Percentiles rank a stretch among this genome's conserved stretches.
Conservation (phyloP, 1,140 invertebrate genomes). For the Brachionus asplanchnoidis region DNA sequence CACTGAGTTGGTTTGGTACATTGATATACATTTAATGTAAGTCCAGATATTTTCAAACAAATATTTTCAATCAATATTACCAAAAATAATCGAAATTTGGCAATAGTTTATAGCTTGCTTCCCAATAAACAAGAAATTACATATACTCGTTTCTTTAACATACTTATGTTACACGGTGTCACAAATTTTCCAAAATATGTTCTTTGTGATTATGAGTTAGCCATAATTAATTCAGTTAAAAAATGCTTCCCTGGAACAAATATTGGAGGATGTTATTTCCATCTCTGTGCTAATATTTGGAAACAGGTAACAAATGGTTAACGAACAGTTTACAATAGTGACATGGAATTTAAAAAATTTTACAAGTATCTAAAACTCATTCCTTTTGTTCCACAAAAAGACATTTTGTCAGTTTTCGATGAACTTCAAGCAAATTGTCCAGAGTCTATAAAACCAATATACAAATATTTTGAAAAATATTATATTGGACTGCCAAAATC, state of each 20-base stretch:
- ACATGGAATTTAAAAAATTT: neutral
- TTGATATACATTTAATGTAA: neutral
- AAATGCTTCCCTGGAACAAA: neutral
- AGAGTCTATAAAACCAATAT: neutral
- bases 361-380: neutral
- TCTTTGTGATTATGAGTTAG: neutral
- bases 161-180: neutral
- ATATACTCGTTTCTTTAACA: neutral
- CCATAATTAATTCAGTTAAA: neutral
- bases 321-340: neutral
- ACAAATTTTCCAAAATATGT: neutral
- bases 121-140: neutral
- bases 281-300: neutral
- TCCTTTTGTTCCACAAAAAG: neutral
- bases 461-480: neutral
- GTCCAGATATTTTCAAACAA: neutral
- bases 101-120: neutral
- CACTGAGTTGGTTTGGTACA: neutral
- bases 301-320: neutral
- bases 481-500: neutral
- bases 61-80: neutral
- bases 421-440: neutral
- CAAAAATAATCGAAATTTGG: neutral
- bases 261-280: neutral
- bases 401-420: neutral